phyloP scores from a whole-genome alignment of 1,140 invertebrate species.

The Hestina assimilis region DNA sequence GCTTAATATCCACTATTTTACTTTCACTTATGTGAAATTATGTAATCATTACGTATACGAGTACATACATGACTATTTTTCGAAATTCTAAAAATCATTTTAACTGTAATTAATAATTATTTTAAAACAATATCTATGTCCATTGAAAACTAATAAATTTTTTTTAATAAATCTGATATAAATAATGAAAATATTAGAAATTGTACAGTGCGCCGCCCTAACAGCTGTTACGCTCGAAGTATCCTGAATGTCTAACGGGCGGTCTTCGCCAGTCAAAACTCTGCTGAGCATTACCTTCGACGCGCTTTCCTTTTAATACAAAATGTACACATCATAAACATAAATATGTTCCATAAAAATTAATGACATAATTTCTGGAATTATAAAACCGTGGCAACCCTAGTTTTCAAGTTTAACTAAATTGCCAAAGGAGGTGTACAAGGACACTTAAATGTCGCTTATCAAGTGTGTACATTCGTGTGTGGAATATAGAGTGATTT shows the following conservation, averaged over 20 bases:
- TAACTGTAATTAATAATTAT: not conserved
- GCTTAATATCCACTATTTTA: too few species aligned
- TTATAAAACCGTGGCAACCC: not conserved
- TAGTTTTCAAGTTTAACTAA: conserved; percentile 15
- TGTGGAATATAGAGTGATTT: conserved; percentile 54
- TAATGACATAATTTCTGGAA: not conserved
- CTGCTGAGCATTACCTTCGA: conserved; percentile 29
- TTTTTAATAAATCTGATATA: not conserved
- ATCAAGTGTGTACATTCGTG: conserved; percentile 53
- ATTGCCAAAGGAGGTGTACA: conserved; percentile 31
- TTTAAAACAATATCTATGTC: not conserved
- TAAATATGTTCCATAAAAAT: not conserved
- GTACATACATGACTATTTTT: too few species aligned
- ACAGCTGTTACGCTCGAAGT: conserved; percentile 68
- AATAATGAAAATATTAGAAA: conserved; percentile 9
- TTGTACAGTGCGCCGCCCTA: conserved; percentile 47
- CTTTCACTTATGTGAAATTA: too few species aligned
- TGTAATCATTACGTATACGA: too few species aligned
- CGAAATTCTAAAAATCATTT: too few species aligned
- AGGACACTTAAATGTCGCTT: conserved; percentile 58
- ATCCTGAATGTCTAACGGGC: conserved; percentile 38
- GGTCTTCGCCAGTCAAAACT: conserved; percentile 34
- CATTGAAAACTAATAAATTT: not conserved
- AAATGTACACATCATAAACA: not conserved
- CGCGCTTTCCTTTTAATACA: conserved; percentile 22